Base-by-base conservation (phyloP, 2,797 vertebrate species). In the Galaxias olidus region DNA sequence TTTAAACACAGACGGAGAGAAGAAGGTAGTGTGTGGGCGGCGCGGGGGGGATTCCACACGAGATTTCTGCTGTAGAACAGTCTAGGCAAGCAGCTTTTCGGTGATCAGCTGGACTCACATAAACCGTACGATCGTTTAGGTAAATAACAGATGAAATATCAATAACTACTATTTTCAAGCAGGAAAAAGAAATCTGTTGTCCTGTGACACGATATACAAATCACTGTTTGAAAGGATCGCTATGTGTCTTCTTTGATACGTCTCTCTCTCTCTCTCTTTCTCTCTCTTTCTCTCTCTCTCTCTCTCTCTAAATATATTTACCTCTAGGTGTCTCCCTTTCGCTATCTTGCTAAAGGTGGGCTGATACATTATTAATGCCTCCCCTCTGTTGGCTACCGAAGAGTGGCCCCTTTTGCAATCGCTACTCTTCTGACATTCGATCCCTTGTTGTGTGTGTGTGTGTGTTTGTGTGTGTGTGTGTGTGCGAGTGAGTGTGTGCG, bases 301-400 rank as follows among this genome's bases (percentile, higher is more conserved):
- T 63, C n/a, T 40, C 58, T 66, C 63, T n/a, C n/a, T n/a, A n/a
- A n/a, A n/a, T n/a, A 50, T 48, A 40, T 60, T 59, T 59, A 49
- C 49, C 3, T 55, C 58, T 13, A 10, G 55, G 42, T 49, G 8
- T 46, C 62, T 68, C 47, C 69, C 63, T 18, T 8, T 49, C 15
- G 4, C 15, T 17, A 62, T 65, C 61, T 62, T 44, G 66, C 61
- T 80, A 67, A 76, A 77, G 70, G 71, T 73, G 65, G 77, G 46
- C 48, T 75, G 54, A 86, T 89, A 41, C 76, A 87, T 87, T 85
- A 88, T 86, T 86, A 81, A 88, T 83, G 61, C 71, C 73, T 66
- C 77, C 70, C 63, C 66, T 83, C 71, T 69, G 76, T 63, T 72
- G 64, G 72, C 71, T 82, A 69, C 57, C 74, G 64, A 74, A 76